A percentile compares a stretch with the other conserved stretches of the same genome.
Evolutionary conservation across 1,140 invertebrate species (phyloP).

Genomic region (Brachionus sp.): DNA sequence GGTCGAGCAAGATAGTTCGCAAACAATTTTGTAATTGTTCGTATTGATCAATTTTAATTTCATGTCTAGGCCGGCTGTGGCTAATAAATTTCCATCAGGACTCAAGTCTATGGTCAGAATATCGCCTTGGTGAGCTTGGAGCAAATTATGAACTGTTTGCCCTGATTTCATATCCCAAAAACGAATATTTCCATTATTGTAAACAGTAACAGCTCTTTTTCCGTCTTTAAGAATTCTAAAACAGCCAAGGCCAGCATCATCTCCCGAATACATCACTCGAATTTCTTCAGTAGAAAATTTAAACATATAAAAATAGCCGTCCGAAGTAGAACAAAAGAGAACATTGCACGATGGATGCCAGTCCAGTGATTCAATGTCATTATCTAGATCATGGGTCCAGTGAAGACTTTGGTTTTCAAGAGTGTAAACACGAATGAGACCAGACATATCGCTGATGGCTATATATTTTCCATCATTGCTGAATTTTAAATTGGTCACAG

Average conservation of each 20-base stretch:
- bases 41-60: slow-evolving; percentile 33
- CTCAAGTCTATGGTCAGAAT: slow-evolving; percentile 1
- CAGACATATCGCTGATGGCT: slow-evolving; percentile 19
- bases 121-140: slow-evolving; percentile 16
- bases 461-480: slow-evolving; percentile 38
- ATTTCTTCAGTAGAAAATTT: slow-evolving; percentile 35
- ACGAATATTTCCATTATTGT: slow-evolving; percentile 14
- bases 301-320: slow-evolving; percentile 45
- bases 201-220: slow-evolving; percentile 14
- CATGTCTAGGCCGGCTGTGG: slow-evolving; percentile 31
- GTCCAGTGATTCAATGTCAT: neutral
- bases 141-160: neutral
- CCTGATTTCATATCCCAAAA: slow-evolving; percentile 36
- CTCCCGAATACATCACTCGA: neutral
- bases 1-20: neutral
- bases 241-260: slow-evolving; percentile 1
- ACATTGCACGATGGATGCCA: slow-evolving; percentile 36
- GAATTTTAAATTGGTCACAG: slow-evolving; percentile 40
- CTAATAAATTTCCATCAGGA: slow-evolving; percentile 29
- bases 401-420: neutral
- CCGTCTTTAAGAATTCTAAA: slow-evolving; percentile 42
- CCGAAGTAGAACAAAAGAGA: slow-evolving; percentile 19
- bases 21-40: slow-evolving; percentile 21
- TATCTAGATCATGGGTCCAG: slow-evolving; percentile 39
- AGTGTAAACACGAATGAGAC: slow-evolving; percentile 11